Evolutionary conservation across 2,113 vertebrate species (phyloP), one percentile per base, ranked within the genome.

Genomic region (Tautogolabrus adspersus): DNA sequence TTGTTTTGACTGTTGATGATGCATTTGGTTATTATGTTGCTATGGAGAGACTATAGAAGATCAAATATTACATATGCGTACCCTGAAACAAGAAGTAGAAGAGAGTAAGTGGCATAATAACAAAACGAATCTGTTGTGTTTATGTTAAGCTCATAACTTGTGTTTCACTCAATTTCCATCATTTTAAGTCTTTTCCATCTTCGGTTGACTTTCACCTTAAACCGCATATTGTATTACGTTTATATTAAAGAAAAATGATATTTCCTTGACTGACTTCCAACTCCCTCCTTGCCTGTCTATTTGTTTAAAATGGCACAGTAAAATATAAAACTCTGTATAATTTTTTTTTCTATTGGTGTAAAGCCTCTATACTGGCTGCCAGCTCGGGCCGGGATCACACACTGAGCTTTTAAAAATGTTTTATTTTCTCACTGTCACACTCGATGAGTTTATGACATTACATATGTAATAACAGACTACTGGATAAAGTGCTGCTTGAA

Each of bases 381-480:
- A 88, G 75, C 71, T 71, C 58, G 66, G 65, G 76, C 81, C 2
- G 55, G 75, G 89, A 88, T 82, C 88, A 83, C 83, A 90, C 79
- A 84, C 88, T 75, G 88, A 82, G 88, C 75, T 80, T 88, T 87
- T 91, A 42, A 78, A 83, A 87, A 76, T 82, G 74, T 86, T 92
- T 86, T 89, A 81, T 91, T 91, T 88, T 90, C 78, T 83, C 73
- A 59, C 86, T 83, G 87, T 86, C 79, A 87, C 81, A 79, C 80
- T 89, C 72, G 26, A 79, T 87, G 83, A 90, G 80, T 88, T 94
- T 90, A 91, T 93, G 90, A 89, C 87, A 88, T 92, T 89, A 89
- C 85, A 85, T 88, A 88, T 87, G 85, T 87, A 89, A 89, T 90
- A 91, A 91, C 82, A 92, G 86, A 86, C 87, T 83, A 83, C 87